Percentiles rank a stretch among this genome's conserved stretches.
These are phyloP conservation scores for Ptychobarbus kaznakovi DNA, from an alignment of 2,797 vertebrate genomes.

Conservation along the genomic window DNA sequence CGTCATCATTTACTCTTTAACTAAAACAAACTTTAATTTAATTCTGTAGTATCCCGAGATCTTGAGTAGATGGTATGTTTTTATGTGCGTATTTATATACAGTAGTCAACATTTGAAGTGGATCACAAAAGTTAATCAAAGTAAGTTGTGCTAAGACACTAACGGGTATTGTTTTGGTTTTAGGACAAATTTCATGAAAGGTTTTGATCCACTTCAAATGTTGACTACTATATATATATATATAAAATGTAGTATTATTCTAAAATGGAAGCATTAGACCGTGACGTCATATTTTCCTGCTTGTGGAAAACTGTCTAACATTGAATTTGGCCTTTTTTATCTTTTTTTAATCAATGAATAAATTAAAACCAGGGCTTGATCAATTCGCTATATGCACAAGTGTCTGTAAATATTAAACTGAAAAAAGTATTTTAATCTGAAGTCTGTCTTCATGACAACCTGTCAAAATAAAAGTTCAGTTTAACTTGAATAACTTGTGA, in stretches of 20 bases:
- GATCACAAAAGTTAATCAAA: neutral
- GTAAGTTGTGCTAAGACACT: neutral
- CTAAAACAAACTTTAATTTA: neutral
- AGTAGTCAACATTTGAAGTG: too few species aligned
- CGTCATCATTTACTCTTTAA: neutral
- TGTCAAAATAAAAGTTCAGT: neutral
- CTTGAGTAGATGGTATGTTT: neutral
- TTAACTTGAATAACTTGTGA: neutral
- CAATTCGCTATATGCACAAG: neutral
- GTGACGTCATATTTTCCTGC: neutral
- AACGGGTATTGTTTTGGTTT: too few species aligned
- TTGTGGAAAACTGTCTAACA: neutral
- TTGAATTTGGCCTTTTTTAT: neutral
- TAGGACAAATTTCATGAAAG: too few species aligned
- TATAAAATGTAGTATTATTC: neutral
- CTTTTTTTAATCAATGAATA: neutral
- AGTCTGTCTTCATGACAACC: neutral
- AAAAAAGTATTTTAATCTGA: neutral
- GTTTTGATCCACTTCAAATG: too few species aligned
- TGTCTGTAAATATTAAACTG: neutral
- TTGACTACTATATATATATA: too few species aligned
- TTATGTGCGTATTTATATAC: neutral
- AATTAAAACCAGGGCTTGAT: neutral
- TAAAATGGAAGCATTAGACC: neutral
- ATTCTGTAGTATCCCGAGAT: neutral